Evolutionary conservation across 1,140 invertebrate genomes (phyloP).

Genomic region (Eufriesea mexicana): DNA sequence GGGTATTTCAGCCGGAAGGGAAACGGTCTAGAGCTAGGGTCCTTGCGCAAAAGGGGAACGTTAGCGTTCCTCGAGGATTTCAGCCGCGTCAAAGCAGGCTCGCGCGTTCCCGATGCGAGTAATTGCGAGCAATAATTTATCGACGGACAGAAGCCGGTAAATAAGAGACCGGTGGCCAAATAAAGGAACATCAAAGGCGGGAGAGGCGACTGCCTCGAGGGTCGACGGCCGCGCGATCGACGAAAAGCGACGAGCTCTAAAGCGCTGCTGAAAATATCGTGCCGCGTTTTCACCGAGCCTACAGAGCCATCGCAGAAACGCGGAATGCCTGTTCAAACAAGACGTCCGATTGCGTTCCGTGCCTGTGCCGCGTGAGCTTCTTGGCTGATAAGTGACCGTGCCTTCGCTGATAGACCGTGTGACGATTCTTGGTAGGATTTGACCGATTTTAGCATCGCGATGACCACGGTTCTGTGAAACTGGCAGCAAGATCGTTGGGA

Average conservation of each 20-base stretch:
- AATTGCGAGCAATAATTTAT: constrained; percentile 32
- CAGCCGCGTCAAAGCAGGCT: not conserved
- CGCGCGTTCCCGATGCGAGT: not conserved
- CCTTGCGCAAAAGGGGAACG: not conserved
- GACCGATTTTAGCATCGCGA: too few species aligned
- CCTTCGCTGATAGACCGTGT: not conserved
- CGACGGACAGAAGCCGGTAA: constrained; percentile 12
- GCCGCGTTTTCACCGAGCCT: constrained; percentile 14
- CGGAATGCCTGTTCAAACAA: not conserved
- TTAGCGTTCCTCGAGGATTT: not conserved
- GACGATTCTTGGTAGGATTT: too few species aligned
- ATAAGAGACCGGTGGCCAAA: constrained; percentile 40
- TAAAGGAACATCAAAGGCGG: constrained; percentile 45
- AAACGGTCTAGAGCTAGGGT: too few species aligned
- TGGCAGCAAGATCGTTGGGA: too few species aligned
- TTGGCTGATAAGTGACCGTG: not conserved
- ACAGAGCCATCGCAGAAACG: not conserved
- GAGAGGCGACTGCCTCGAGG: constrained; percentile 9
- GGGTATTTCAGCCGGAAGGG: too few species aligned
- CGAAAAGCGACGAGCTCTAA: constrained; percentile 34
- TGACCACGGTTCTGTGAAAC: too few species aligned
- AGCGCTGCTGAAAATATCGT: constrained; percentile 44
- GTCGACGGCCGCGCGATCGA: constrained; percentile 45
- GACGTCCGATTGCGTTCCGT: not conserved
- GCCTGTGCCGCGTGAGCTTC: not conserved